Percentiles rank a stretch among this genome's conserved stretches.
Conservation (phyloP, 2,888 invertebrate genomes). For the Caenorhabditis panamensis region DNA sequence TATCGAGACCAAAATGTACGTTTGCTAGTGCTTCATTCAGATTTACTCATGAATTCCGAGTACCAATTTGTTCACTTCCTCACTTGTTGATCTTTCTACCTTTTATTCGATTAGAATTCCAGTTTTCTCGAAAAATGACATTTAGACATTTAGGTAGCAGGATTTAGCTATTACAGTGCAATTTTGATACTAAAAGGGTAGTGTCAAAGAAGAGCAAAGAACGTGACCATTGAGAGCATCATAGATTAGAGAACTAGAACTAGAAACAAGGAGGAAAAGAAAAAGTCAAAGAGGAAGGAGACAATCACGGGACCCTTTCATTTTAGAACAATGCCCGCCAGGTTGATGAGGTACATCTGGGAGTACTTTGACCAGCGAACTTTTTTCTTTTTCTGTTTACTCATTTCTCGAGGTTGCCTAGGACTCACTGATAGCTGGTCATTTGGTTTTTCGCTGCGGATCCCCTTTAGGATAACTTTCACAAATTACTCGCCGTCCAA, state of each 20-base stretch:
- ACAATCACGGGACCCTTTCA: conserved; percentile 2
- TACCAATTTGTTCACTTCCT: not conserved
- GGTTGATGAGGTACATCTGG: not conserved
- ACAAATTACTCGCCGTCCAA: too few species aligned
- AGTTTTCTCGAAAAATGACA: not conserved
- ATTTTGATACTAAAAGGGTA: too few species aligned
- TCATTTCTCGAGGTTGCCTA: too few species aligned
- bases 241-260: too few species aligned
- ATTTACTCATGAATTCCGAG: not conserved
- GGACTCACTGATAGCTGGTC: too few species aligned
- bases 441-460: too few species aligned
- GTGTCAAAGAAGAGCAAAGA: not conserved
- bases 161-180: too few species aligned
- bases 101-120: not conserved
- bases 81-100: not conserved
- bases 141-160: not conserved
- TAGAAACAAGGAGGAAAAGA: not conserved
- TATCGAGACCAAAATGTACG: not conserved
- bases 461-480: too few species aligned
- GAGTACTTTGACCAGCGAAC: not conserved
- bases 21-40: not conserved
- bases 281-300: not conserved
- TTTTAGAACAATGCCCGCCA: not conserved
- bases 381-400: too few species aligned
- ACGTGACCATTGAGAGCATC: not conserved